Evolutionary conservation across 2,113 vertebrate genomes (phyloP).

Genomic region (Glaucidium brasilianum): DNA sequence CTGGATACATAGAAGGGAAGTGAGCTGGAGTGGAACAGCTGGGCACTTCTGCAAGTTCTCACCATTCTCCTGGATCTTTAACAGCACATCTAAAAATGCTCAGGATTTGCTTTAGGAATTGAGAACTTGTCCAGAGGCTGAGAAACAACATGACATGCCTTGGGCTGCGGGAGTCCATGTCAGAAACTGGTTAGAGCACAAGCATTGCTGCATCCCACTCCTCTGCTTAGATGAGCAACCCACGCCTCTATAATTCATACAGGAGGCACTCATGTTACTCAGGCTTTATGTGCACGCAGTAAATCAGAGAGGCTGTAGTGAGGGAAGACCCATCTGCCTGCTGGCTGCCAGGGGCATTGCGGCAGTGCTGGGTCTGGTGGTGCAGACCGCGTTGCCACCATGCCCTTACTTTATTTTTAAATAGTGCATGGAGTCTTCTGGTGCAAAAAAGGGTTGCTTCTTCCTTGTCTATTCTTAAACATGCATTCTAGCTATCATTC

Average conservation of each 20-base stretch:
- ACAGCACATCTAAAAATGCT: not conserved
- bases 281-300: not conserved
- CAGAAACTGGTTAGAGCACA: constrained; percentile 46
- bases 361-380: not conserved
- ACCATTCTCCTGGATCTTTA: not conserved
- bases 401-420: not conserved
- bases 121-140: not conserved
- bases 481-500: not conserved
- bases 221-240: constrained; percentile 36
- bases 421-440: not conserved
- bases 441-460: not conserved
- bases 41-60: not conserved
- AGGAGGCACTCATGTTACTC: not conserved
- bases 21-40: not conserved
- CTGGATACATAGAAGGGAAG: not conserved
- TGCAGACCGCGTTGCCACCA: not conserved
- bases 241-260: constrained; percentile 27
- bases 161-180: not conserved
- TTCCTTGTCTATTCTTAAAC: not conserved
- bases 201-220: constrained; percentile 43
- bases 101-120: not conserved
- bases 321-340: not conserved
- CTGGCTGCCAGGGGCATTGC: not conserved
- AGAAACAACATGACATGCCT: not conserved
- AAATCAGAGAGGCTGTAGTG: not conserved